These are phyloP conservation scores for Miltochrista miniata DNA, from an alignment of 2,888 invertebrate genomes.

Conservation along the genomic window DNA sequence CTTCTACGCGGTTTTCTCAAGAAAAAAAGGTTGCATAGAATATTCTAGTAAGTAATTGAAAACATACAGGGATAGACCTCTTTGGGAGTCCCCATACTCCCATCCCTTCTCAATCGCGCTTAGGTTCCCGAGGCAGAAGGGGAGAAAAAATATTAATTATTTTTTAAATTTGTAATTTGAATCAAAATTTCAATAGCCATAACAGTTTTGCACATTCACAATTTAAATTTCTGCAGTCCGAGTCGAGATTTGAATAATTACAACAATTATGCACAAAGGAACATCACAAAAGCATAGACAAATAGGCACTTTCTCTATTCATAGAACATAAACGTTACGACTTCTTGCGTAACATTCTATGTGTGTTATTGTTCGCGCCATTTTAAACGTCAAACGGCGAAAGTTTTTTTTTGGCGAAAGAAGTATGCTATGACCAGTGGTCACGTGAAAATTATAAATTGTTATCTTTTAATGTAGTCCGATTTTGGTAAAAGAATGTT, in stretches of 20 bases:
- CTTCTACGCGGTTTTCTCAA: no score
- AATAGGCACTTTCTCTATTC: slow-evolving; percentile 5
- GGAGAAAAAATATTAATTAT: no score
- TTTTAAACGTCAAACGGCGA: slow-evolving; percentile 7
- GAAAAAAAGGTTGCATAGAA: no score
- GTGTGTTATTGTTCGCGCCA: slow-evolving; percentile 8
- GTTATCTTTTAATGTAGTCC: no score
- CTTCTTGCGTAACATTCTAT: not conserved
- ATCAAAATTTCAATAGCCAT: not conserved
- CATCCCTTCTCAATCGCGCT: no score
- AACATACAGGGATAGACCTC: no score
- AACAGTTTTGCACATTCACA: not conserved
- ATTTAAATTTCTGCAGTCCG: no score
- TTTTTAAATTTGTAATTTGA: no score
- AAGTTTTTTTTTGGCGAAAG: slow-evolving; percentile 2
- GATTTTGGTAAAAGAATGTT: no score
- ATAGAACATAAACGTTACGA: slow-evolving; percentile 9
- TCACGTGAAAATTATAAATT: not conserved
- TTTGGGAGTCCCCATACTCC: no score
- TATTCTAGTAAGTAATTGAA: no score
- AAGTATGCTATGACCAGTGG: not conserved
- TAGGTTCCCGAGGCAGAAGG: no score
- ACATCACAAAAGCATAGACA: slow-evolving; percentile 5
- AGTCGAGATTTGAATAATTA: not conserved
- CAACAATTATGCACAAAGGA: slow-evolving; percentile 4